Evolutionary conservation across 1,140 invertebrate genomes (phyloP).

Genomic region (Halesus radiatus): DNA sequence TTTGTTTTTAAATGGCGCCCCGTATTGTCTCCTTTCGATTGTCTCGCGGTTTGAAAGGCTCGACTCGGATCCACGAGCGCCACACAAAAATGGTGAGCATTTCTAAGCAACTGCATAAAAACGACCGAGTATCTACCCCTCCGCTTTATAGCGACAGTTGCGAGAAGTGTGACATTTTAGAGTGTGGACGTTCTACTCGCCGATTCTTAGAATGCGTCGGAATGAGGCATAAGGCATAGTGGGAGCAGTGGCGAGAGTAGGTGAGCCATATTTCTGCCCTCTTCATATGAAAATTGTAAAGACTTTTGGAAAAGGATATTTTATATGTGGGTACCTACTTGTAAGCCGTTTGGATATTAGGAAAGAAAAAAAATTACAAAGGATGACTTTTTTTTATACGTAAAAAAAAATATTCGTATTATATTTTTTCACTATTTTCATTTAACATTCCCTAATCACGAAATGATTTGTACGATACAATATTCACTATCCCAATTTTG

Average conservation of each 20-base stretch:
- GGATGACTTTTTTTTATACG: background rate
- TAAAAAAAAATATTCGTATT: too few relatives aligned
- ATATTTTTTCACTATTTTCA: too few relatives aligned
- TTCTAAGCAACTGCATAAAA: slow-evolving; percentile 21
- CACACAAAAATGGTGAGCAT: slow-evolving; percentile 32
- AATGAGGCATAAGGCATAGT: slow-evolving; percentile 31
- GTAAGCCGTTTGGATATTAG: slow-evolving; percentile 1
- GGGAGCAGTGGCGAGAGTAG: slow-evolving; percentile 7
- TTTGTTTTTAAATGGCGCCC: slow-evolving; percentile 58
- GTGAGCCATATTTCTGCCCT: slow-evolving; percentile 27
- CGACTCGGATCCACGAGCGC: slow-evolving; percentile 17
- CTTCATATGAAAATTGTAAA: slow-evolving; percentile 43
- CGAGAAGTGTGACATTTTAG: background rate
- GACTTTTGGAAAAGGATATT: slow-evolving; percentile 29
- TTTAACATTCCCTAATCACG: too few relatives aligned
- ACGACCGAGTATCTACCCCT: background rate
- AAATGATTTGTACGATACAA: too few relatives aligned
- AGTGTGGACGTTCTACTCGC: background rate
- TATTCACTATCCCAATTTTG: too few relatives aligned
- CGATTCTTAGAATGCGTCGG: background rate
- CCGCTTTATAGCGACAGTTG: background rate
- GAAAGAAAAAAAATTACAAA: background rate
- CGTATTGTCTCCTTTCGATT: slow-evolving; percentile 58
- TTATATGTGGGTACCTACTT: slow-evolving; percentile 2
- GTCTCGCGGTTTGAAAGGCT: slow-evolving; percentile 56